Percentiles rank a stretch among this genome's conserved stretches.
Evolutionary conservation across 2,797 vertebrate species (phyloP).

Genomic region (Fratercula arctica): DNA sequence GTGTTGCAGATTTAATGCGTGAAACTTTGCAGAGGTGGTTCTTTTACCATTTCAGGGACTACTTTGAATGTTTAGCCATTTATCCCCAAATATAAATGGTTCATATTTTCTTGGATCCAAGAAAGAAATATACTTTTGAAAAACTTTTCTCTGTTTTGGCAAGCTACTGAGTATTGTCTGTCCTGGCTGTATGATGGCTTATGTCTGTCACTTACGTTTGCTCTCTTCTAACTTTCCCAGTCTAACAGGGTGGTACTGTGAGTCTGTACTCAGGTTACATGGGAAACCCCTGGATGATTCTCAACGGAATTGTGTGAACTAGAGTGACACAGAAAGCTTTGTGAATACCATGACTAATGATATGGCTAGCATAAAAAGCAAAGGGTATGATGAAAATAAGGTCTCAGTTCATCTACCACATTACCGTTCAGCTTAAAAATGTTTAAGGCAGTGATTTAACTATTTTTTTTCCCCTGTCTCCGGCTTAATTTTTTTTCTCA

Average conservation of each 20-base stretch:
- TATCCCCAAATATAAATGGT: background rate
- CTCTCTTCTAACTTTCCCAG: background rate
- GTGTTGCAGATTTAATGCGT: background rate
- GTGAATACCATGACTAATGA: background rate
- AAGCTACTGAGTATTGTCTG: background rate
- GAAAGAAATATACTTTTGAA: background rate
- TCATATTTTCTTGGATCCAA: background rate
- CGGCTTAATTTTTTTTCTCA: background rate
- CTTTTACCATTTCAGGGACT: background rate
- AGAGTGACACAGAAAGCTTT: background rate
- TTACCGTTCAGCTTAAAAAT: background rate
- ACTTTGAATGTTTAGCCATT: background rate
- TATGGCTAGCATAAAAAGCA: background rate
- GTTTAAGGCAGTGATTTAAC: background rate
- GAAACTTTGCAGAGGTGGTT: background rate
- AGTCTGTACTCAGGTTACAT: background rate
- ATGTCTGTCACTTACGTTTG: background rate
- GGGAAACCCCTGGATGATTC: background rate
- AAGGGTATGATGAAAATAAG: background rate
- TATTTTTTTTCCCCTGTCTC: background rate
- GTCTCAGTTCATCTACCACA: background rate
- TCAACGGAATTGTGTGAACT: background rate
- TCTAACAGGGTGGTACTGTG: rapidly evolving
- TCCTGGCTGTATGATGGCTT: background rate
- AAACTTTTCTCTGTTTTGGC: background rate